These are phyloP conservation scores for Petrosia ficiformis DNA, from an alignment of 37 sponge, comb jelly and placozoan species.

Conservation along the genomic window DNA sequence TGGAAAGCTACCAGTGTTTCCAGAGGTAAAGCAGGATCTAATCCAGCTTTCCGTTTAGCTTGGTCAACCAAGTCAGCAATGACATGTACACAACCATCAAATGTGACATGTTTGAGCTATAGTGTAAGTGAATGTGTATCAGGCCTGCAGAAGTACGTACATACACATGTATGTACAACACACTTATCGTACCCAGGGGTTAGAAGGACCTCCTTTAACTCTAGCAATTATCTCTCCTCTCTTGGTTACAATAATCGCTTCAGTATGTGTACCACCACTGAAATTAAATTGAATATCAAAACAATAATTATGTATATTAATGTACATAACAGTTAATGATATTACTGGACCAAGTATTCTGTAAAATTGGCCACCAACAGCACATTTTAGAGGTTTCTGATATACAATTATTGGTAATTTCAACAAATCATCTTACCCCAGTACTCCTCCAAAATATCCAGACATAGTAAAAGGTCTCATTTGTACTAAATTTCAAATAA, in stretches of 20 bases:
- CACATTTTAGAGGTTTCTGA: too few species aligned
- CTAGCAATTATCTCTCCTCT: constrained; percentile 29
- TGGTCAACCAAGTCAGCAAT: constrained; percentile 48
- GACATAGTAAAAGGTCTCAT: too few species aligned
- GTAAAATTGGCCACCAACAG: too few species aligned
- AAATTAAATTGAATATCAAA: neutral
- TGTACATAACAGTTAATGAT: too few species aligned
- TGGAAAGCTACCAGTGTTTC: constrained; percentile 44
- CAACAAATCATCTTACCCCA: too few species aligned
- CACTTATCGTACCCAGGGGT: constrained; percentile 62
- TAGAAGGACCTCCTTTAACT: constrained; percentile 36
- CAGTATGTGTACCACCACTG: constrained; percentile 57
- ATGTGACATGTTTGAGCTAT: constrained; percentile 46
- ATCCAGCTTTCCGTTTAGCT: constrained; percentile 66
- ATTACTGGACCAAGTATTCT: too few species aligned
- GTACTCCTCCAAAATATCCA: too few species aligned
- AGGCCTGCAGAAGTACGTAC: neutral
- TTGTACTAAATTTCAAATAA: too few species aligned
- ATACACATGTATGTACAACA: too few species aligned
- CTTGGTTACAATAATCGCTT: constrained; percentile 40
- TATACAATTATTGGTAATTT: too few species aligned
- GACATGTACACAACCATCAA: constrained; percentile 53
- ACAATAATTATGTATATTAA: too few species aligned
- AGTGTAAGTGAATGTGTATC: neutral
- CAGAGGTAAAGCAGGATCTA: constrained; percentile 39